These are phyloP conservation scores for Dynastes grantii DNA, from an alignment of 2,888 invertebrate species.

Conservation along the genomic window DNA sequence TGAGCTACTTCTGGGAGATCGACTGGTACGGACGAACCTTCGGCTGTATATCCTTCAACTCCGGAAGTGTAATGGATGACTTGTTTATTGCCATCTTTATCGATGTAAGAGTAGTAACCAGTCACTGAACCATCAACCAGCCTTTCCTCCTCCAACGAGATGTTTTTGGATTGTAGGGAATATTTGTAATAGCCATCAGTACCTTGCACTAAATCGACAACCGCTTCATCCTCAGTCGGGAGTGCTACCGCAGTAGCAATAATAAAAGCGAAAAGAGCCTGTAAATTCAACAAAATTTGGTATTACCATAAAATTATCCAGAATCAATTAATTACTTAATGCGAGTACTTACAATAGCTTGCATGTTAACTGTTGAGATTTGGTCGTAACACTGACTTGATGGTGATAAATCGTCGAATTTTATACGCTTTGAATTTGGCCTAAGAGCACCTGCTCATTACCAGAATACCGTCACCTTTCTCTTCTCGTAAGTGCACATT, in stretches of 20 bases:
- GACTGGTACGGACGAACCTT: slow-evolving; percentile 44
- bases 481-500: slow-evolving; percentile 21
- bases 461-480: slow-evolving; percentile 34
- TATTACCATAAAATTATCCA: no score
- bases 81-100: slow-evolving; percentile 41
- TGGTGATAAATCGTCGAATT: background rate
- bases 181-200: slow-evolving; percentile 47
- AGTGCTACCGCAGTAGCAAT: slow-evolving; percentile 32
- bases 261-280: slow-evolving; percentile 39
- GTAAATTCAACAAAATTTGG: background rate
- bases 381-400: slow-evolving; percentile 12
- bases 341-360: background rate
- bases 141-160: slow-evolving; percentile 46
- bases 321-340: no score
- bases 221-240: slow-evolving; percentile 33
- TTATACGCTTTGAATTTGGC: slow-evolving; percentile 37
- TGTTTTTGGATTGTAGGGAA: slow-evolving; percentile 40
- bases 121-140: slow-evolving; percentile 48
- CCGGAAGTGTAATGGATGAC: slow-evolving; percentile 49
- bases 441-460: slow-evolving; percentile 38
- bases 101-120: slow-evolving; percentile 48
- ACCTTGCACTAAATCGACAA: slow-evolving; percentile 46
- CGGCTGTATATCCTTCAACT: slow-evolving; percentile 37
- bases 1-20: slow-evolving; percentile 48
- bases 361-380: slow-evolving; percentile 7